These are phyloP conservation scores for Rhagologus leucostigma DNA, from an alignment of 2,113 vertebrate genomes.

Conservation along the genomic window DNA sequence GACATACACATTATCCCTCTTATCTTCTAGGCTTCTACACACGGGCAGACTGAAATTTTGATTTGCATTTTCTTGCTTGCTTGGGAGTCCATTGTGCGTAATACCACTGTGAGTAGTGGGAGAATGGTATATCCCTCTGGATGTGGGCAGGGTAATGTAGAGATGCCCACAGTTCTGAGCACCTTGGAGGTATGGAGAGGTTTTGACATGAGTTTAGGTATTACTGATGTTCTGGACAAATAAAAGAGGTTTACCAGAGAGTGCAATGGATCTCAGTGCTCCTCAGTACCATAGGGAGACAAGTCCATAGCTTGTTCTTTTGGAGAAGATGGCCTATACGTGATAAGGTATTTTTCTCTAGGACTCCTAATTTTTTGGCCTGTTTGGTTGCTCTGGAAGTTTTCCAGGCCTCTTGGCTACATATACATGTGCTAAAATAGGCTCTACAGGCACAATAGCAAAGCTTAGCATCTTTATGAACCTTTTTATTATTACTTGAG, in stretches of 20 bases:
- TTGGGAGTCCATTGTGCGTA: background rate
- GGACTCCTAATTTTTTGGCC: background rate
- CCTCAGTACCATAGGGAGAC: background rate
- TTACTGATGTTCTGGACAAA: background rate
- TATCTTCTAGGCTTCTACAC: background rate
- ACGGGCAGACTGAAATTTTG: background rate
- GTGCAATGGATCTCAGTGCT: background rate
- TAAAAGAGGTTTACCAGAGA: background rate
- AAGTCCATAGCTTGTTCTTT: background rate
- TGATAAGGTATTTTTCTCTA: background rate
- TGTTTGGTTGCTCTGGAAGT: background rate
- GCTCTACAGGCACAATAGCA: background rate
- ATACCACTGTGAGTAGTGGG: background rate
- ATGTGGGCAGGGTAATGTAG: background rate
- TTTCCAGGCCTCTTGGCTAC: background rate
- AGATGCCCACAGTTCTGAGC: background rate
- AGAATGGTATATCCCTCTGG: background rate
- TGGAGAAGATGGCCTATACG: fast-evolving
- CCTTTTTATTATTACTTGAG: background rate
- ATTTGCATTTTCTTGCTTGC: background rate
- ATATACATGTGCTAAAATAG: background rate
- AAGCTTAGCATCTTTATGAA: background rate
- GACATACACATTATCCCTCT: background rate
- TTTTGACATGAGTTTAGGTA: background rate
- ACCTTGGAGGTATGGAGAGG: background rate